phyloP scores from a whole-genome alignment of 2,113 vertebrate species.

The Neodontobutis hainanensis region DNA sequence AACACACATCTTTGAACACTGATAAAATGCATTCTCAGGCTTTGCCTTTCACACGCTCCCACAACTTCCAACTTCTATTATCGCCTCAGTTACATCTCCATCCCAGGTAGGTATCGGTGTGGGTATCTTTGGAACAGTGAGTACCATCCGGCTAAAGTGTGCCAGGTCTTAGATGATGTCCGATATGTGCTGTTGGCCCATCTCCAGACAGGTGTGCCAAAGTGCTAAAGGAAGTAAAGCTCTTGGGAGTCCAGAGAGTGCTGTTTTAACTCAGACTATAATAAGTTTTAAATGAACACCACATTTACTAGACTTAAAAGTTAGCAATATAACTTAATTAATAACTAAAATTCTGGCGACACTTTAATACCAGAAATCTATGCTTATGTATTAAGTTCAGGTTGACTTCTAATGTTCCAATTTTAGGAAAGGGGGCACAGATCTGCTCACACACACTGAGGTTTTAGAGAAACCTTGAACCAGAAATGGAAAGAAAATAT shows the following conservation, averaged over 20 bases:
- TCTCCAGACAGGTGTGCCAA: constrained; percentile 40
- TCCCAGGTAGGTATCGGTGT: constrained; percentile 30
- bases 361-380: too few relatives aligned
- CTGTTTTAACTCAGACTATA: too few relatives aligned
- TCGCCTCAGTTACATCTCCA: constrained; percentile 19
- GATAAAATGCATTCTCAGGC: constrained; percentile 48
- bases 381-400: too few relatives aligned
- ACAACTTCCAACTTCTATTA: constrained; percentile 34
- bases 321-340: constrained; percentile 1
- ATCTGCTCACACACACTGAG: too few relatives aligned
- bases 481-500: too few relatives aligned
- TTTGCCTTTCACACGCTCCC: constrained; percentile 44
- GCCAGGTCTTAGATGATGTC: constrained; percentile 61
- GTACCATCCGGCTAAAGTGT: constrained; percentile 27
- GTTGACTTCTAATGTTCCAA: too few relatives aligned
- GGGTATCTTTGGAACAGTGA: constrained; percentile 7
- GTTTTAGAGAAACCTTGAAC: too few relatives aligned
- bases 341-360: neutral
- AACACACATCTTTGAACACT: constrained; percentile 46
- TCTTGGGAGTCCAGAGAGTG: constrained; percentile 27
- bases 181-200: constrained; percentile 48
- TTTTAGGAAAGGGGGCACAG: too few relatives aligned
- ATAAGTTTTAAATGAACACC: too few relatives aligned
- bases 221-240: constrained; percentile 7
- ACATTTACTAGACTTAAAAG: neutral